Evolutionary conservation across 2,888 invertebrate genomes (phyloP).

Genomic region (Eristalis intricaria): DNA sequence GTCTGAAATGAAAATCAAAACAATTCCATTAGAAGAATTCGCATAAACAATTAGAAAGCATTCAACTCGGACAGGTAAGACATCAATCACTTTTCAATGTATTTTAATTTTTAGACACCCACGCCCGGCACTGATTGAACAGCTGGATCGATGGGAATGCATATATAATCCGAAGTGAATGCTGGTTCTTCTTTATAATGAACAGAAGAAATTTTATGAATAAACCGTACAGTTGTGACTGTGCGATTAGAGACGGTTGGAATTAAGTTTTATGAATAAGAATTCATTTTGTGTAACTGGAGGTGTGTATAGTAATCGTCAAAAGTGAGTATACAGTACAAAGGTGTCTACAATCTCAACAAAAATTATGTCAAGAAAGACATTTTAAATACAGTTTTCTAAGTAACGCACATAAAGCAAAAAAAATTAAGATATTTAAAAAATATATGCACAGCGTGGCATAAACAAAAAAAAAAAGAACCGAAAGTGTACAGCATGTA

Average conservation of each 20-base stretch:
- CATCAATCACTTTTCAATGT: neutral
- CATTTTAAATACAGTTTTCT: too few relatives aligned
- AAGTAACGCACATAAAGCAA: too few relatives aligned
- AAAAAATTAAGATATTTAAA: too few relatives aligned
- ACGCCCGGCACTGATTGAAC: neutral
- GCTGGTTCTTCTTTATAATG: neutral
- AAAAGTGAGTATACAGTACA: too few relatives aligned
- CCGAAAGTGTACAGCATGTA: too few relatives aligned
- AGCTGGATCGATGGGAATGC: neutral
- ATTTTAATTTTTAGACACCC: neutral
- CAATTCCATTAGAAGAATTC: neutral
- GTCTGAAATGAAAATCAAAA: neutral
- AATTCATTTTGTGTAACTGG: too few relatives aligned
- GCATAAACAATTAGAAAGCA: neutral
- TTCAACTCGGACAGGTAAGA: slow-evolving; percentile 1
- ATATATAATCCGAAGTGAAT: neutral
- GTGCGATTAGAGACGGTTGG: neutral
- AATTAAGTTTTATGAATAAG: neutral
- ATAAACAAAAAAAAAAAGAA: too few relatives aligned
- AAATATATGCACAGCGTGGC: too few relatives aligned
- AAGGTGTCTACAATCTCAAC: too few relatives aligned
- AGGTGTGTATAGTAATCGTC: too few relatives aligned
- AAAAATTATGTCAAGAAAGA: too few relatives aligned
- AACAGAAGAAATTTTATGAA: neutral
- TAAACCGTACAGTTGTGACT: neutral